Evolutionary conservation across 2,797 vertebrate species (phyloP).

Genomic region (Sparidentex hasta): DNA sequence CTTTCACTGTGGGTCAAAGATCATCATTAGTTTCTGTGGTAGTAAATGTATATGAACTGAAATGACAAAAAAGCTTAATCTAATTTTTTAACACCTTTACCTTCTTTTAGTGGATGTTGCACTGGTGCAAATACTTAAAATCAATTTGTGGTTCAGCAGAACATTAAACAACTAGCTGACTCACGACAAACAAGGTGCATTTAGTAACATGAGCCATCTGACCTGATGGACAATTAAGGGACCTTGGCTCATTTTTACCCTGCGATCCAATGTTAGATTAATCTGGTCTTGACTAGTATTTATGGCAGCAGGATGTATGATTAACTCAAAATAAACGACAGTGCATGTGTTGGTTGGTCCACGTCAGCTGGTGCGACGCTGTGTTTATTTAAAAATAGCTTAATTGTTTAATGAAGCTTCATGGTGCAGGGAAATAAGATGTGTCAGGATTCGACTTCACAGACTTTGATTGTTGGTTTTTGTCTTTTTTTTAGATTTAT

Average conservation of each 20-base stretch:
- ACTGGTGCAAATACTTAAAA: not conserved
- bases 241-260: not conserved
- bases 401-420: not conserved
- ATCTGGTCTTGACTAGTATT: slow-evolving; percentile 1
- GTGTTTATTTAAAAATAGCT: not conserved
- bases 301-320: slow-evolving; percentile 12
- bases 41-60: not conserved
- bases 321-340: not conserved
- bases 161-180: not conserved
- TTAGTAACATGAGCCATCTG: not conserved
- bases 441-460: not conserved
- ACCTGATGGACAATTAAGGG: not conserved
- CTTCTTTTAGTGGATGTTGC: not conserved
- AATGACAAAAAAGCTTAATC: not conserved
- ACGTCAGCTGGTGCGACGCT: not conserved
- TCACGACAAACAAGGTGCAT: not conserved
- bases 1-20: no score
- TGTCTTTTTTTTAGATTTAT: not conserved
- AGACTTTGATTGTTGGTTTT: not conserved
- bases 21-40: no score
- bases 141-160: not conserved
- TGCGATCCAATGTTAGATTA: not conserved
- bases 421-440: not conserved
- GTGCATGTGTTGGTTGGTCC: not conserved
- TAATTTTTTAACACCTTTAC: not conserved